phyloP scores from a whole-genome alignment of 2,888 invertebrate species.

The Brachycybe producta region DNA sequence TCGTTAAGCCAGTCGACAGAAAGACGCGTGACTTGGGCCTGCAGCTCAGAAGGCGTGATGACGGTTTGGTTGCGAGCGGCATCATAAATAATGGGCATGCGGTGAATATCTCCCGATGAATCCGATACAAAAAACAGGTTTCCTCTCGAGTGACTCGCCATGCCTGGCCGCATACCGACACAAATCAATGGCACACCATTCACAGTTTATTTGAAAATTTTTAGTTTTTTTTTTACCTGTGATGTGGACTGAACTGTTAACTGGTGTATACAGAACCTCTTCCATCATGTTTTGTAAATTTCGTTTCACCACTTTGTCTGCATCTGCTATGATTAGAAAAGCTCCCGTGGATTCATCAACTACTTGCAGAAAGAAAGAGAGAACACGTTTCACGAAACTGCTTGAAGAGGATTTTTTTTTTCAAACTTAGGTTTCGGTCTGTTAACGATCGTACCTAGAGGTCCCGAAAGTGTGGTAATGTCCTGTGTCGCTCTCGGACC shows the following conservation, averaged over 20 bases:
- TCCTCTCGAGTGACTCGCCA: constrained; percentile 56
- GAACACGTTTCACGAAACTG: constrained; percentile 15
- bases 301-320: constrained; percentile 39
- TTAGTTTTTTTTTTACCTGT: constrained; percentile 23
- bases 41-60: constrained; percentile 19
- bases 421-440: background rate
- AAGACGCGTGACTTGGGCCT: constrained; percentile 29
- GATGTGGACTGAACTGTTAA: constrained; percentile 12
- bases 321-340: constrained; percentile 53
- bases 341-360: constrained; percentile 38
- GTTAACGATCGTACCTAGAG: constrained; percentile 31
- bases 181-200: too few relatives aligned
- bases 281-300: constrained; percentile 3
- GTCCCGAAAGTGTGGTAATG: constrained; percentile 53
- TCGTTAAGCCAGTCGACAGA: constrained; percentile 82
- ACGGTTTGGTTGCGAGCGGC: constrained; percentile 15
- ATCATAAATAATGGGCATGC: constrained; percentile 27
- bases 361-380: constrained; percentile 9
- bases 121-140: constrained; percentile 65
- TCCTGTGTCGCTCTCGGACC: constrained; percentile 54
- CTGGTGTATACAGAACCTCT: constrained; percentile 7
- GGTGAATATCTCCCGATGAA: constrained; percentile 50
- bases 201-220: too few relatives aligned
- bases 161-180: too few relatives aligned
- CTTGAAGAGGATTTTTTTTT: too few relatives aligned